Base-by-base conservation (phyloP, 2,888 invertebrate species). In the Platycheirus rosarum region DNA sequence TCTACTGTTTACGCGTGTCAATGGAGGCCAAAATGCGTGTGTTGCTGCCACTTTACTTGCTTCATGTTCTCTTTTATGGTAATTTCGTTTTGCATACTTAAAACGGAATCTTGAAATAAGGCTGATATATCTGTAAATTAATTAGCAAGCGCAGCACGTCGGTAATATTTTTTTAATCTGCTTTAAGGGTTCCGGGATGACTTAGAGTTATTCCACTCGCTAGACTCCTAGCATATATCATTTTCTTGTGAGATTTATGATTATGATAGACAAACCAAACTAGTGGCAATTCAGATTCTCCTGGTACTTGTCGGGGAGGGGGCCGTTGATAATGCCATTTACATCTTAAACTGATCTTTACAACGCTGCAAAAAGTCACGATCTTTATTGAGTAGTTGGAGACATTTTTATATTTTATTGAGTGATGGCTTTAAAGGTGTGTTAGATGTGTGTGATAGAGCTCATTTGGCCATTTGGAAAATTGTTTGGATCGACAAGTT, bases 401-500 rank as follows among this genome's bases (percentile, higher is more conserved):
- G 46, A n/a, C n/a, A 46, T 20, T 26, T 26, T 4, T 2, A 32
- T 6, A 32, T 32, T 49, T 9, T 23, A 29, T 49, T 6, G 26
- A 49, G 9, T 11, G 14, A 48, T 26, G 26, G 13, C 2, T 48
- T 13, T 14, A 7, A 29, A 49, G 48, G 26, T 26, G 48, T 49
- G 29, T 49, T 4, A 14, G 23, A n/a, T 49, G 49, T 29, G 49
- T 42, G 16, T 40, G 14, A 8, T 8, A 14, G 8, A 29, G 14
- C 29, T 1, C 2, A 14, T 14, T 29, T 29, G 14, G 14, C 9
- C 32, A 16, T 35, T 53, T 53, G 2, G 7, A 32, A 53, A 32
- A 53, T 53, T 35, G 35, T 53, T n/a, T n/a, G n/a, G 53, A 51
- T 51, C 35, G 11, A 18, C 18, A n/a, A 1, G 16, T 35, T 7